Evolutionary conservation across 2,888 invertebrate genomes (phyloP), one percentile per base, ranked within the genome.

Genomic region (Sisyra nigra): DNA sequence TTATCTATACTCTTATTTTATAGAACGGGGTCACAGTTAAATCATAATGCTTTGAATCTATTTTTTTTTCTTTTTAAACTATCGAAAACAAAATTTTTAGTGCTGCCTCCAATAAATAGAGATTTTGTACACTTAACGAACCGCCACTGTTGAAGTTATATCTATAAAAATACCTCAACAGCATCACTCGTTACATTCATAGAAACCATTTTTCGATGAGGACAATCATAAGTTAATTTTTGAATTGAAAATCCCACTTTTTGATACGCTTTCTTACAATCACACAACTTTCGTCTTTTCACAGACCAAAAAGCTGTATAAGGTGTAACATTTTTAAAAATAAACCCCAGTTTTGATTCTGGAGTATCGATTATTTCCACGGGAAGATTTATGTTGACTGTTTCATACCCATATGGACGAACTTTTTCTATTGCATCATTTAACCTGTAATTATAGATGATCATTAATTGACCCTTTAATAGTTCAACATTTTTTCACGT

Each of bases 201-300:
- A 3, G 49, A 48, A 15, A 59, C 49, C 44, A 57, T 51, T 36
- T 55, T 49, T 46, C 58, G 52, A 44, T 66, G 65, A 2, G 54
- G 53, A 50, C 65, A 66, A 32, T 59, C 51, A 45, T 53, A 58
- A 3, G 48, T 47, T 43, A 51, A 53, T 41, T 52, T 51, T 32
- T 58, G 52, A 11, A 53, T 49, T 18, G 59, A 56, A 11, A 57
- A 43, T 30, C 55, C 51, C 33, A 48, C 49, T 1, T 47, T 46
- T 36, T 50, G 50, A 37, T 51, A 51, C 14, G 53, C 49, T 33
- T 52, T 47, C 40, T 48, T 24, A 46, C 64, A 65, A 3, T 56
- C 51, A 47, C 64, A 65, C 24, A 57, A 42, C 50, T 61, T 53
- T 30, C 53, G 52, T 40, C 59, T 52, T 47, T 56, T 58, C 7